phyloP scores from a whole-genome alignment of 2,888 invertebrate genomes.

The Drosophila pegasa region DNA sequence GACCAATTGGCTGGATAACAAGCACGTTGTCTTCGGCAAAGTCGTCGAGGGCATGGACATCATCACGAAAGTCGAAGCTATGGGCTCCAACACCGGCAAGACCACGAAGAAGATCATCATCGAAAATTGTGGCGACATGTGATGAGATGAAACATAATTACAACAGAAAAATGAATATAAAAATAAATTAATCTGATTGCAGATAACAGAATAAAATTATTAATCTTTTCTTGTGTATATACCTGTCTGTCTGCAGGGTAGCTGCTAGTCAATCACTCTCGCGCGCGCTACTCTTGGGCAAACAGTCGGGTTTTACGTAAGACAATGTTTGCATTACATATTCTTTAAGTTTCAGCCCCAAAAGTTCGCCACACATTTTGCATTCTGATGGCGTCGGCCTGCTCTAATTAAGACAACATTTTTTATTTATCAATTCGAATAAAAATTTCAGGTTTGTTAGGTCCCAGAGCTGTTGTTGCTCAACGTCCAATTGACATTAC shows the following conservation, averaged over 20 bases:
- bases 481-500: conserved; percentile 19
- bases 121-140: conserved; percentile 92
- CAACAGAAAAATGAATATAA: no score
- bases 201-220: no score
- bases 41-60: conserved; percentile 96
- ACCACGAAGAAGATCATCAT: conserved; percentile 92
- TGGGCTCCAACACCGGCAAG: conserved; percentile 93
- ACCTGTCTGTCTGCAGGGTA: neutral
- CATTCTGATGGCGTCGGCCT: conserved; percentile 6
- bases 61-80: conserved; percentile 92
- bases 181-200: no score
- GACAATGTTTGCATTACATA: neutral
- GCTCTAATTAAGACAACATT: conserved; percentile 19
- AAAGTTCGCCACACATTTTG: conserved; percentile 23
- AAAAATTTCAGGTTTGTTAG: conserved; percentile 71
- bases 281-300: neutral
- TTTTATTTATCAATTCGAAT: conserved; percentile 5
- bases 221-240: no score
- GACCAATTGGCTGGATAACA: conserved; percentile 89
- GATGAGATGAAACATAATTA: no score
- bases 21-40: conserved; percentile 92
- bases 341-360: conserved; percentile 8
- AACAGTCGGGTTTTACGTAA: conserved; percentile 6
- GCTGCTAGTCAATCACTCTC: neutral
- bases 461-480: conserved; percentile 20